These are phyloP conservation scores for Anthonomus grandis DNA, from an alignment of 1,140 invertebrate species.

Conservation along the genomic window DNA sequence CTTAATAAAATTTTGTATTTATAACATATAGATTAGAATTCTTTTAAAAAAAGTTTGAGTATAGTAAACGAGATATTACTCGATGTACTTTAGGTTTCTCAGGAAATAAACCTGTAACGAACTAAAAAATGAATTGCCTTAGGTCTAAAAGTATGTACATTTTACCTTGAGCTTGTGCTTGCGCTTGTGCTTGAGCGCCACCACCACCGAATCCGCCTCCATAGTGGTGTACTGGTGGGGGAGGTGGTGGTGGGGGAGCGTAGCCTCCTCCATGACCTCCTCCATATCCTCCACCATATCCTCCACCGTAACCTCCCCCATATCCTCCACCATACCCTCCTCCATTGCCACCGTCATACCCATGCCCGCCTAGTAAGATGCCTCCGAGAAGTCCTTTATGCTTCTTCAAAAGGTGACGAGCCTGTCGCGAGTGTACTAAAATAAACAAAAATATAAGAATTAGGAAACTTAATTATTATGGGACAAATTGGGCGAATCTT, in stretches of 20 bases:
- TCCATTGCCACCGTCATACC: background rate
- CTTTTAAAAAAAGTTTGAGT: background rate
- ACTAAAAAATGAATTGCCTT: no score
- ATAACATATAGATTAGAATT: background rate
- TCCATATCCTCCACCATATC: slow-evolving; percentile 6
- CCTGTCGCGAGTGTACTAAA: no score
- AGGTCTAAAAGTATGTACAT: no score
- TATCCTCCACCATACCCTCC: slow-evolving; percentile 5
- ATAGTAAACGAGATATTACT: no score
- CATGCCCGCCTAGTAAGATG: no score
- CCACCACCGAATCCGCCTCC: background rate
- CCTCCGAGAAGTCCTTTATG: background rate
- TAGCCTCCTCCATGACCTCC: slow-evolving; percentile 6
- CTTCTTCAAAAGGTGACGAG: slow-evolving; percentile 9
- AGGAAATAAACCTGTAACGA: no score
- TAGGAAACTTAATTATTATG: no score
- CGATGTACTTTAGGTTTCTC: no score
- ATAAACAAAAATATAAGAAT: no score
- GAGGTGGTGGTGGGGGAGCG: no score
- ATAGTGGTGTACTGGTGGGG: background rate
- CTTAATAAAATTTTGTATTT: background rate
- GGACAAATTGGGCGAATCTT: no score
- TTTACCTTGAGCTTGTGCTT: slow-evolving; percentile 7
- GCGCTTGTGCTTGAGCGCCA: slow-evolving; percentile 6
- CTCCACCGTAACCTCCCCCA: slow-evolving; percentile 2